These are phyloP conservation scores for Sylvietta virens DNA, from an alignment of 2,113 vertebrate species.

Conservation along the genomic window DNA sequence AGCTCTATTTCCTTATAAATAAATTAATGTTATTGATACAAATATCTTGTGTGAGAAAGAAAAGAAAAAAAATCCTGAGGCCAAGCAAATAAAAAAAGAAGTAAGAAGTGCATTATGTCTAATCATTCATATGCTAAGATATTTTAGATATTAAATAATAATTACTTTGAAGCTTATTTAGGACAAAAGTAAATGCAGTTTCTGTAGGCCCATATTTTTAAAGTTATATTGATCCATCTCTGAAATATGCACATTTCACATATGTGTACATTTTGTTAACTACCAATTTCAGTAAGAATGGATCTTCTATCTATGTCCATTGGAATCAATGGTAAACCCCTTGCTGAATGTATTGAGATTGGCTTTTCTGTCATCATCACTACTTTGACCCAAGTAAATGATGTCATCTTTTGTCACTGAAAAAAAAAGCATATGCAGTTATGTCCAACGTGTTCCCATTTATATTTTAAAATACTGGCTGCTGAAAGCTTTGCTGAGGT, in stretches of 20 bases:
- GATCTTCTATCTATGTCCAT: not conserved
- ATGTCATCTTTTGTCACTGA: not conserved
- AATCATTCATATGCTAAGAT: not conserved
- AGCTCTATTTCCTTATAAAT: not conserved
- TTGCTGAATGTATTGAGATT: not conserved
- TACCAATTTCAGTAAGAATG: not conserved
- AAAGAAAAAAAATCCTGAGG: not conserved
- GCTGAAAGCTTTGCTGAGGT: slow-evolving; percentile 16
- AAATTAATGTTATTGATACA: not conserved
- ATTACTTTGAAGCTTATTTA: not conserved
- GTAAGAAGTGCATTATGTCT: not conserved
- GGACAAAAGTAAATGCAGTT: not conserved
- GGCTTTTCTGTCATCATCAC: not conserved
- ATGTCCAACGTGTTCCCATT: not conserved
- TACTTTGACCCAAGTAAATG: not conserved
- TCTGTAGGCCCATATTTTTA: not conserved
- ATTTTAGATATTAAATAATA: not conserved
- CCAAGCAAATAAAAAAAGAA: not conserved
- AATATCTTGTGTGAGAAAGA: not conserved
- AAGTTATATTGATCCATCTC: not conserved
- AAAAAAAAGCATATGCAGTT: not conserved
- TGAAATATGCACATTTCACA: not conserved
- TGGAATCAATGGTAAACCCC: not conserved
- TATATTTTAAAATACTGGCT: slow-evolving; percentile 1
- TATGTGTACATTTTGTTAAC: not conserved